Evolutionary conservation across 2,888 invertebrate genomes (phyloP), one percentile per base, ranked within the genome.

Genomic region (Cephalotes varians): DNA sequence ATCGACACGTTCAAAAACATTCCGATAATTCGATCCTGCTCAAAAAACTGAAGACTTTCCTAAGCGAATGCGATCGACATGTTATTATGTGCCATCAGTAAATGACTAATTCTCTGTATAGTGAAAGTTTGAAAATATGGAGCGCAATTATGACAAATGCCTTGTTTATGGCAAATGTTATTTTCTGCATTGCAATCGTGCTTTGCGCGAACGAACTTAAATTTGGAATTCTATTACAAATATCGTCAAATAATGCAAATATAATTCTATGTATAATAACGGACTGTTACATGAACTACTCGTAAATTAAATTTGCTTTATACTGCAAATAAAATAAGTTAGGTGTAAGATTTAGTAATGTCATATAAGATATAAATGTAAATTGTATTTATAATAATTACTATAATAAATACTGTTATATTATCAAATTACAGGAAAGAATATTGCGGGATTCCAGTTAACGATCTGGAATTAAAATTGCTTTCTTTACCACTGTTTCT

Each of bases 41-140:
- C 15, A n/a, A 44, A 12, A 65, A 44, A 31, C 56, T 21, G 15
- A 37, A 77, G 40, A 21, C 40, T 56, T 44, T 28, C 21, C 44
- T 44, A 54, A 80, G 51, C 40, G 47, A 79, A 82, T 47, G 40
- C 31, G 69, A 79, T 69, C 34, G 56, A 21, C 56, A 44, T n/a
- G 69, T 79, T 67, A 67, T 77, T 77, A 77, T 21, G 12, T 76
- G 51, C 34, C 64, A 62, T 69, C 56, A 56, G 69, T 58, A 69
- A 79, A 79, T 69, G 56, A 69, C 77, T 69, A 44, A 77, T 77
- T 44, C 44, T 34, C n/a, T 56, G 40, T 7, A 47, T 12, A 44
- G 77, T 79, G 77, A 79, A 79, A 79, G 77, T 79, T 51, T 56
- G 56, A 56, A 12, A 79, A 79, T 79, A 69, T 79, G 34, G 69